Conservation (phyloP, 2,113 vertebrate species). For the Neofelis nebulosa region DNA sequence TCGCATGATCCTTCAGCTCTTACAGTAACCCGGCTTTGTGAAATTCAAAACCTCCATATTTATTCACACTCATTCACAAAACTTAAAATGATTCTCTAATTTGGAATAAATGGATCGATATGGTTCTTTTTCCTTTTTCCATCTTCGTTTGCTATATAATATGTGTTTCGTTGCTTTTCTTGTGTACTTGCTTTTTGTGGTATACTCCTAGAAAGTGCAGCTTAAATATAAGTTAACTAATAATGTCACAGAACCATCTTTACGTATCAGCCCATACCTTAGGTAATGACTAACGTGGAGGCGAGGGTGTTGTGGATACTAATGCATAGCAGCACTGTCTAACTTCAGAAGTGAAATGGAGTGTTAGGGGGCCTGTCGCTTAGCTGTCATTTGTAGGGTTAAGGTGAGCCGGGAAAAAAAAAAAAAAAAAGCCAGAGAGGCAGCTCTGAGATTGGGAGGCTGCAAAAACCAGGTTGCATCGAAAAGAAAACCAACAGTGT, state of each 20-base stretch:
- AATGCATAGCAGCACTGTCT: constrained; percentile 24
- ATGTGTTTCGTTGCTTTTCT: neutral
- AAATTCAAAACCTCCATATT: constrained; percentile 9
- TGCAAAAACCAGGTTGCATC: neutral
- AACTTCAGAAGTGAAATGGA: constrained; percentile 61
- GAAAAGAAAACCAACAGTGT: constrained; percentile 37
- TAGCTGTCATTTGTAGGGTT: constrained; percentile 53
- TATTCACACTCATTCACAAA: neutral
- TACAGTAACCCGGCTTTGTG: neutral
- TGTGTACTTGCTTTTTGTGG: neutral
- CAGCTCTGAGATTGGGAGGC: neutral
- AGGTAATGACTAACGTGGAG: constrained; percentile 49
- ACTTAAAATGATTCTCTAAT: neutral
- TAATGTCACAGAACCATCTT: constrained; percentile 66
- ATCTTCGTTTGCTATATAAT: neutral
- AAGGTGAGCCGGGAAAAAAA: neutral
- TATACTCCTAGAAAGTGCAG: constrained; percentile 39
- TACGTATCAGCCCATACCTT: constrained; percentile 33
- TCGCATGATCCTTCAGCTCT: neutral
- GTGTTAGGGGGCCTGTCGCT: constrained; percentile 72
- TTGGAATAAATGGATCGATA: neutral
- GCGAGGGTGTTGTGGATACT: constrained; percentile 50
- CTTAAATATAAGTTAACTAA: constrained; percentile 69
- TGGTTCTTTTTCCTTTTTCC: neutral
- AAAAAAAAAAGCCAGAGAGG: neutral